Evolutionary conservation across 1,140 invertebrate species (phyloP).

Genomic region (Drosophila aff.): DNA sequence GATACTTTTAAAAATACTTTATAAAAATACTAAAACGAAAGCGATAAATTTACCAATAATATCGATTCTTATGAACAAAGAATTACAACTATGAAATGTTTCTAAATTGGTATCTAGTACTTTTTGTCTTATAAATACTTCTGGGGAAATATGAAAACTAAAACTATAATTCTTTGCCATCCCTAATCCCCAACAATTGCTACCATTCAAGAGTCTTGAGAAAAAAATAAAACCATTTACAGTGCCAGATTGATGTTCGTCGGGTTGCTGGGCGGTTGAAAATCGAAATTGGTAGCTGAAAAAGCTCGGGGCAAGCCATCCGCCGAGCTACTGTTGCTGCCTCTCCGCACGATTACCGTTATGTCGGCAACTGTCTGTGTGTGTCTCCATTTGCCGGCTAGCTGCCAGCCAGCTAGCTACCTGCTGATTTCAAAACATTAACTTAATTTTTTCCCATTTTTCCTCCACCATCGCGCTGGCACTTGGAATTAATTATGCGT

Average conservation of each 20-base stretch:
- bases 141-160: too few relatives aligned
- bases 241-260: slow-evolving; percentile 31
- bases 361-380: slow-evolving; percentile 37
- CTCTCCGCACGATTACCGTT: slow-evolving; percentile 60
- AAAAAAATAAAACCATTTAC: slow-evolving; percentile 1
- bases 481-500: slow-evolving; percentile 79
- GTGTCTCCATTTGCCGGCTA: slow-evolving; percentile 24
- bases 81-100: too few relatives aligned
- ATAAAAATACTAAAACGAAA: background rate
- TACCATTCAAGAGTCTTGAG: background rate
- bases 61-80: background rate
- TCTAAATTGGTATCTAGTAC: too few relatives aligned
- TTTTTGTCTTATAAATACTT: background rate
- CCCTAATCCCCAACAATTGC: slow-evolving; percentile 2
- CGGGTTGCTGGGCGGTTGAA: slow-evolving; percentile 21
- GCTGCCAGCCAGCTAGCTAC: slow-evolving; percentile 35
- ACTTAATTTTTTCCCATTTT: slow-evolving; percentile 75
- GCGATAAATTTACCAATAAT: background rate
- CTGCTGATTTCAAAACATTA: slow-evolving; percentile 76
- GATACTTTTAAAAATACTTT: background rate
- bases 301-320: slow-evolving; percentile 31
- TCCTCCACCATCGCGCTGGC: slow-evolving; percentile 35
- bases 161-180: background rate
- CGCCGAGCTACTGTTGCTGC: slow-evolving; percentile 33
- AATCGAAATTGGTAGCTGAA: slow-evolving; percentile 40